Evolutionary conservation across 2,888 invertebrate species (phyloP).

Genomic region (Drosophila anomalata): DNA sequence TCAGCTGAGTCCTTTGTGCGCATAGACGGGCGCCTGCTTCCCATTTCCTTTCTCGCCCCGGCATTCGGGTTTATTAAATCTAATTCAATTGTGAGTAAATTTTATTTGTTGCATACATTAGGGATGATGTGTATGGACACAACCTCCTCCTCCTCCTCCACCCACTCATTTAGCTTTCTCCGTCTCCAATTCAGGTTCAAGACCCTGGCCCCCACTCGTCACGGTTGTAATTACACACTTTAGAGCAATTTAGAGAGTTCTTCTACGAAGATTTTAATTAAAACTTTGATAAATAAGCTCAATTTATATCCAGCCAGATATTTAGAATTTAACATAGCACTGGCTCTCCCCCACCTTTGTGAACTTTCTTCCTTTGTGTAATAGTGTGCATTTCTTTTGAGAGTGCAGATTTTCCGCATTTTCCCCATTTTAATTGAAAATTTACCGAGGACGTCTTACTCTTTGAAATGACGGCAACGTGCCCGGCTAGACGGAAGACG

Average conservation of each 20-base stretch:
- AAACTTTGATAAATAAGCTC: constrained; percentile 77
- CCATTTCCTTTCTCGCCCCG: constrained; percentile 12
- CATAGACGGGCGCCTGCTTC: constrained; percentile 16
- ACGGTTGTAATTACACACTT: constrained; percentile 74
- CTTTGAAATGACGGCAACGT: constrained; percentile 41
- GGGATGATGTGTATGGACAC: constrained; percentile 16
- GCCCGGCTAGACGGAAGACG: constrained; percentile 22
- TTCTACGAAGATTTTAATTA: constrained; percentile 72
- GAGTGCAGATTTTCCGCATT: constrained; percentile 60
- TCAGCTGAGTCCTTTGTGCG: constrained; percentile 38
- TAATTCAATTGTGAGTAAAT: constrained; percentile 72
- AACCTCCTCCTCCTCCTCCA: neutral
- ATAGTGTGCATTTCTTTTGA: constrained; percentile 48
- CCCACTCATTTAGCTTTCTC: neutral
- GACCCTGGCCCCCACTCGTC: constrained; percentile 22
- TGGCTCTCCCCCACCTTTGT: neutral
- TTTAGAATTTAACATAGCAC: constrained; percentile 42
- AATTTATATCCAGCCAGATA: constrained; percentile 68
- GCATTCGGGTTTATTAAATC: constrained; percentile 66
- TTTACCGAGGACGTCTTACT: constrained; percentile 34
- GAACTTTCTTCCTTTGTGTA: neutral
- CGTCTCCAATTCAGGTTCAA: neutral
- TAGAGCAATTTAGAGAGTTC: constrained; percentile 57
- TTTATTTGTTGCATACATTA: constrained; percentile 71
- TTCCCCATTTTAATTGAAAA: constrained; percentile 62